A percentile compares a stretch with the other conserved stretches of the same genome.
These are phyloP conservation scores for Agelaius tricolor DNA, from an alignment of 2,113 vertebrate species.

Conservation along the genomic window DNA sequence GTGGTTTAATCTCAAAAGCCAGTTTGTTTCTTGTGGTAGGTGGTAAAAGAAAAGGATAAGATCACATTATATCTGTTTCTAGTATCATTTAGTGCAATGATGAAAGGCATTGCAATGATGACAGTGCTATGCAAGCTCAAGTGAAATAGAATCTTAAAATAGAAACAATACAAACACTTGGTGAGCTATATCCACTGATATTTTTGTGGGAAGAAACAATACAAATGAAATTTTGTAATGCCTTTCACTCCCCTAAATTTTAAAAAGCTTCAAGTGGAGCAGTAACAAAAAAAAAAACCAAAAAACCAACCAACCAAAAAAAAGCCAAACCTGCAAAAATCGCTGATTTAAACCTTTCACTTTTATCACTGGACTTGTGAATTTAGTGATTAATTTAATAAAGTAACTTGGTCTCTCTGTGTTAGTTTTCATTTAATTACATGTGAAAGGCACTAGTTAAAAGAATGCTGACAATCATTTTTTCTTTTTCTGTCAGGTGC, in stretches of 20 bases:
- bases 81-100: background rate
- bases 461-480: background rate
- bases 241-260: background rate
- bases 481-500: conserved; percentile 75
- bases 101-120: background rate
- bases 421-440: background rate
- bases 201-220: background rate
- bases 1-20: background rate
- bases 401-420: background rate
- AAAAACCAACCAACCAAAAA: background rate
- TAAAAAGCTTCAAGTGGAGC: background rate
- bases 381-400: background rate
- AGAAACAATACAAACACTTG: background rate
- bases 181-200: background rate
- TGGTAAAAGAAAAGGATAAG: background rate
- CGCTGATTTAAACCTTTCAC: background rate
- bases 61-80: background rate
- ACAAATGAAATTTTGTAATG: background rate
- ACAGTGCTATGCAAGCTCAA: background rate
- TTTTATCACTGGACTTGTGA: background rate
- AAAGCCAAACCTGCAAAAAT: background rate
- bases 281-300: background rate
- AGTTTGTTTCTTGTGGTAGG: background rate
- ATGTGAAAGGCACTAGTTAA: background rate
- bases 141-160: background rate